phyloP scores from a whole-genome alignment of 1,140 invertebrate genomes.

The Palaemon carinicauda region DNA sequence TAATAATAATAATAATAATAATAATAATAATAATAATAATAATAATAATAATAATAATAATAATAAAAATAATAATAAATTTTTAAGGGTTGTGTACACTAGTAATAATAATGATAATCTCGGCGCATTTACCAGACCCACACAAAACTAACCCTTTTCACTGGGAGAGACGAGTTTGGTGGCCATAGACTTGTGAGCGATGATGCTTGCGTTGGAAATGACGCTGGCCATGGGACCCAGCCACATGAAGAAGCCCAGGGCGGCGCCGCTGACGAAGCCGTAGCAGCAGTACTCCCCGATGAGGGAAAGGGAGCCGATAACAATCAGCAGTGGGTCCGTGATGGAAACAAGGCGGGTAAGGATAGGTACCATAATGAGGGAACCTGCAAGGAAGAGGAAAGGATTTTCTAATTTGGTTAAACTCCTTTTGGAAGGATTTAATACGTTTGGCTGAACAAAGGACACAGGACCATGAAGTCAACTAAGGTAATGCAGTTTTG shows the following conservation, averaged over 20 bases:
- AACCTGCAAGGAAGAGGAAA: constrained; percentile 3
- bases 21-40: too few species aligned
- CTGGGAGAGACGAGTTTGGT: constrained; percentile 43
- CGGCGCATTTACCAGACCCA: too few species aligned
- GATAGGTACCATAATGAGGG: constrained; percentile 49
- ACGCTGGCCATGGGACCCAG: constrained; percentile 35
- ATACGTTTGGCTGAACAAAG: too few species aligned
- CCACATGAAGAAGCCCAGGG: constrained; percentile 33
- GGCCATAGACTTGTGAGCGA: constrained; percentile 49
- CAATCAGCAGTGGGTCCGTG: constrained; percentile 33
- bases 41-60: too few species aligned
- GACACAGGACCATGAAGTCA: too few species aligned
- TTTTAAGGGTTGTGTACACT: too few species aligned
- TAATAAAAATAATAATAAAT: too few species aligned
- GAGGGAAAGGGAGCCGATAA: constrained; percentile 14
- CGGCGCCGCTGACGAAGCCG: constrained; percentile 25
- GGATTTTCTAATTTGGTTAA: too few species aligned
- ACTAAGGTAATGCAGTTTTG: too few species aligned
- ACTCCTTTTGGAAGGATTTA: too few species aligned
- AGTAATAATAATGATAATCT: too few species aligned
- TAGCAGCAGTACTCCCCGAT: constrained; percentile 44
- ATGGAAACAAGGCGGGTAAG: constrained; percentile 27
- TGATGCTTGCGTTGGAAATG: constrained; percentile 48
- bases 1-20: background rate
- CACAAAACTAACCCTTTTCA: constrained; percentile 45